Base-by-base conservation (phyloP, 2,888 invertebrate species). In the Synergus gifuensis region DNA sequence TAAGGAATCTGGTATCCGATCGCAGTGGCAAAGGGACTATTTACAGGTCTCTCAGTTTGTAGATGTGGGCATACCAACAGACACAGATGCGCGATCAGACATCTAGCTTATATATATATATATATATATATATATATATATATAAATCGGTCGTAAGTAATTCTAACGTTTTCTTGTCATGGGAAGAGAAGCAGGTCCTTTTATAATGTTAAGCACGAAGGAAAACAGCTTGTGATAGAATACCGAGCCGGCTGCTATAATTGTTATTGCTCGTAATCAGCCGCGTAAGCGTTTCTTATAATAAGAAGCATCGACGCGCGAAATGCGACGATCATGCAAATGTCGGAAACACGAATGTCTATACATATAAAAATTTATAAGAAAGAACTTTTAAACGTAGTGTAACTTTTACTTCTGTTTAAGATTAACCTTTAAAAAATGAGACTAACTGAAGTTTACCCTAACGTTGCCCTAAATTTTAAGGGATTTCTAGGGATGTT, bases 1-100 rank as follows among this genome's bases (percentile, higher is more conserved):
- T 81, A 80, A 81, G 62, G 76, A 67, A 60, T 62, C 18, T 12
- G 63, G 81, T 58, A 16, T 62, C 76, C 80, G 42, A 78, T 79
- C 73, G 28, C 63, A 78, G 80, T 79, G 80, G 66, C 69, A 73
- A 78, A 79, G 79, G 79, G 22, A 63, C 67, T 73, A 79, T 83
- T 83, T 78, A 79, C 81, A 69, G 79, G 76, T 60, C 78, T 69
- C 73, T 63, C 58, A 2, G 69, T 16, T 22, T 49, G 28, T 28
- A 46, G 22, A 28, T 54, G 54, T 54, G n/a, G 54, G 9, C 54
- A 54, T 54, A 18, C 54, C 54, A 18, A 49, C 69, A 69, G 18
- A 22, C 44, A 67, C 46, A 67, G 44, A 46, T 36, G 69, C 54
- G 54, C 54, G 54, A 9, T 54, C 54, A 54, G n/a, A 18, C 54